Percentiles rank a stretch among this genome's conserved stretches.
phyloP scores from a whole-genome alignment of 2,888 invertebrate genomes.

The Mythimna impura region DNA sequence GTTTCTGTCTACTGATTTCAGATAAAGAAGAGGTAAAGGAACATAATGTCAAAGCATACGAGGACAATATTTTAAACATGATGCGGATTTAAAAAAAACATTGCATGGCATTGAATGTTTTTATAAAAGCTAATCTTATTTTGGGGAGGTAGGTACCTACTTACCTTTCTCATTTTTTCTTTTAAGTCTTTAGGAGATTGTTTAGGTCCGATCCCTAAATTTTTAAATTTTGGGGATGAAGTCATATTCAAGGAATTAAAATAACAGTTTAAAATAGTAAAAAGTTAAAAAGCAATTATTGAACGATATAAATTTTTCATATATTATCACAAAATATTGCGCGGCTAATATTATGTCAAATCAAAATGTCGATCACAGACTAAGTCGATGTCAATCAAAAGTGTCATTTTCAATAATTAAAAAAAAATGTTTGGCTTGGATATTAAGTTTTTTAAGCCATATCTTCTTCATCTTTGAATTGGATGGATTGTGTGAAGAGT shows the following conservation, averaged over 20 bases:
- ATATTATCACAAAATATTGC: conserved; percentile 7
- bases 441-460: no score
- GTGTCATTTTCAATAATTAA: no score
- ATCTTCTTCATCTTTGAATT: no score
- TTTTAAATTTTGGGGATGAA: conserved; percentile 81
- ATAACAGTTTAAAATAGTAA: not conserved
- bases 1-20: not conserved
- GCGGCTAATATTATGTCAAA: conserved; percentile 29
- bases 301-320: not conserved
- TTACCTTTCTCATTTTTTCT: conserved; percentile 86
- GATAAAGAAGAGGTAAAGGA: not conserved
- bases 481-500: no score
- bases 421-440: no score
- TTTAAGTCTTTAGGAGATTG: conserved; percentile 85
- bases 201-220: conserved; percentile 75
- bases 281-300: not conserved
- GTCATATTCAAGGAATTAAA: conserved; percentile 69
- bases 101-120: not conserved
- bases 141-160: not conserved
- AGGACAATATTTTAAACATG: not conserved
- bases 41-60: not conserved
- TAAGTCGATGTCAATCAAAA: not conserved
- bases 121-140: not conserved
- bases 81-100: no score
- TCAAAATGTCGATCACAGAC: not conserved